Percentiles rank a stretch among this genome's conserved stretches.
Evolutionary conservation across 2,888 invertebrate species (phyloP).

Genomic region (Opisthograptis luteolata): DNA sequence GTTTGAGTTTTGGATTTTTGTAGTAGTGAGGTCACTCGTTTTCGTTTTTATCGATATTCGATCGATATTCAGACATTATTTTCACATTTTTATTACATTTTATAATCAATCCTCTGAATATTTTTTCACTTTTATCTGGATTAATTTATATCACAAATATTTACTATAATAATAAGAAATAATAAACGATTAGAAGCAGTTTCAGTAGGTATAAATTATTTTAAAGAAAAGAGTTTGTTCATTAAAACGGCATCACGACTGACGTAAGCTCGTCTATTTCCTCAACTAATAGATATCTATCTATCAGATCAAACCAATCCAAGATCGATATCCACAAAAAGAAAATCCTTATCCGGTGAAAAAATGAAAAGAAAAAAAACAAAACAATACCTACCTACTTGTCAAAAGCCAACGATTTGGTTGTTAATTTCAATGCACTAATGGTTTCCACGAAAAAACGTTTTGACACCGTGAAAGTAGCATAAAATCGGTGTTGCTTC

Average conservation of each 20-base stretch:
- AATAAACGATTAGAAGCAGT: too few species aligned
- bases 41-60: conserved; percentile 2
- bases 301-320: conserved; percentile 6
- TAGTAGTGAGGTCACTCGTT: not conserved
- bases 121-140: too few species aligned
- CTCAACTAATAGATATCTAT: conserved; percentile 30
- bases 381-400: conserved; percentile 55
- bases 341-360: conserved; percentile 21
- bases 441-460: conserved; percentile 65
- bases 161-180: too few species aligned
- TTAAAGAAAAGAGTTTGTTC: too few species aligned
- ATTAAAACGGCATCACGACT: conserved; percentile 9
- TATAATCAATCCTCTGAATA: too few species aligned
- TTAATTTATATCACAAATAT: too few species aligned
- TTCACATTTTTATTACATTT: not conserved
- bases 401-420: conserved; percentile 49
- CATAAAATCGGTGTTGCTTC: conserved; percentile 61
- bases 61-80: too few species aligned
- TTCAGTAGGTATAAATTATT: too few species aligned
- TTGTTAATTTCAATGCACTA: conserved; percentile 76
- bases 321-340: conserved; percentile 29
- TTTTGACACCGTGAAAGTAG: conserved; percentile 68
- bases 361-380: too few species aligned
- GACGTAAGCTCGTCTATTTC: conserved; percentile 21
- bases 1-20: not conserved